Percentiles rank a stretch among this genome's conserved stretches.
Evolutionary conservation across 2,888 invertebrate species (phyloP).

Genomic region (Diaprepes abbreviatus): DNA sequence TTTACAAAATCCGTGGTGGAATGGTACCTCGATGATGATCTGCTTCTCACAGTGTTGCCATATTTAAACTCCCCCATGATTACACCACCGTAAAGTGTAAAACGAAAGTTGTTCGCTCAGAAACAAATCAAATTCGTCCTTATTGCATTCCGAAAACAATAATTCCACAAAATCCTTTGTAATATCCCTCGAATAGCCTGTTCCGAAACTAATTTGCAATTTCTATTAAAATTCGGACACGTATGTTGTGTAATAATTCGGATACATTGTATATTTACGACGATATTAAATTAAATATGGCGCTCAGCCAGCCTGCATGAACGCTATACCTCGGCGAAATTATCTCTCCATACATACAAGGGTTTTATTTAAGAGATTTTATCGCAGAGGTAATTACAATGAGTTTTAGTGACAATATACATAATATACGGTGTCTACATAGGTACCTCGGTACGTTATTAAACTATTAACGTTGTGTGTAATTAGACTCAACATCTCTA

Average conservation of each 20-base stretch:
- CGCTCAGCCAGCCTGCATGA: slow-evolving; percentile 40
- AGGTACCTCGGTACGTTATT: slow-evolving; percentile 42
- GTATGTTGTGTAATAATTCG: slow-evolving; percentile 61
- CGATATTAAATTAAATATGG: slow-evolving; percentile 60
- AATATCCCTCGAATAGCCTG: slow-evolving; percentile 29
- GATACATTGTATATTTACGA: slow-evolving; percentile 61
- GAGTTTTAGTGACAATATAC: slow-evolving; percentile 47
- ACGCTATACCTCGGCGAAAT: slow-evolving; percentile 41
- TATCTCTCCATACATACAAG: slow-evolving; percentile 43
- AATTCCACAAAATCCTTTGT: slow-evolving; percentile 38
- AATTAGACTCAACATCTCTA: slow-evolving; percentile 45
- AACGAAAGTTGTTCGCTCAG: too few species aligned
- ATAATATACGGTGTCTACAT: slow-evolving; percentile 36
- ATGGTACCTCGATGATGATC: too few species aligned
- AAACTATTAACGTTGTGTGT: slow-evolving; percentile 47
- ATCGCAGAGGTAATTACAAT: slow-evolving; percentile 46
- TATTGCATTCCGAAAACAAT: slow-evolving; percentile 20
- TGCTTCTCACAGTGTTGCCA: too few species aligned
- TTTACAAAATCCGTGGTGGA: too few species aligned
- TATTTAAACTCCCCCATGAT: too few species aligned
- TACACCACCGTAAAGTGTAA: too few species aligned
- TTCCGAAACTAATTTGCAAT: slow-evolving; percentile 55
- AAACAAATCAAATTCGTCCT: neutral
- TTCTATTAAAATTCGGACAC: slow-evolving; percentile 61
- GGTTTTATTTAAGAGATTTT: slow-evolving; percentile 50